phyloP scores from a whole-genome alignment of 2,797 vertebrate species.

The Hypotaenidia okinawae region DNA sequence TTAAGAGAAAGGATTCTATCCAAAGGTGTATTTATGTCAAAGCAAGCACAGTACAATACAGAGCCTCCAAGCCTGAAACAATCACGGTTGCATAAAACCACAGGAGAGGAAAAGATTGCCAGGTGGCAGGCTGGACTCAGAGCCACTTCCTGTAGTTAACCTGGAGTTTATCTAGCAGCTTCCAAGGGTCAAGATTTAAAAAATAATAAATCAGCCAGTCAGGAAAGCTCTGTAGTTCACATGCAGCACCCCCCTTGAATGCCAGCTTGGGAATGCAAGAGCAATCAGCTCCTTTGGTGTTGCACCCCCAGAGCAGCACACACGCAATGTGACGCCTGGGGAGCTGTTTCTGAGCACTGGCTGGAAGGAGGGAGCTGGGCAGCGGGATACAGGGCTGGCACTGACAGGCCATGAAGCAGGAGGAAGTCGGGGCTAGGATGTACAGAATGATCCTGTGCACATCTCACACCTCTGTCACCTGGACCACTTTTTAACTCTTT shows the following conservation, averaged over 20 bases:
- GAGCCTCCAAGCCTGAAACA: not conserved
- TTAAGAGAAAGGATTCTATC: not conserved
- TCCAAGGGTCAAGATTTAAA: not conserved
- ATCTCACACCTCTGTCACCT: not conserved
- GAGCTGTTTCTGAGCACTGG: not conserved
- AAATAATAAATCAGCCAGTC: not conserved
- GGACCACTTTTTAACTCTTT: not conserved
- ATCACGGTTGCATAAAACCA: not conserved
- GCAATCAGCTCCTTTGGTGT: fast-evolving
- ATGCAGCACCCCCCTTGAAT: not conserved
- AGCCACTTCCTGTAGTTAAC: not conserved
- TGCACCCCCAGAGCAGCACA: fast-evolving
- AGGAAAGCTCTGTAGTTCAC: not conserved
- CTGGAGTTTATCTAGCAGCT: not conserved
- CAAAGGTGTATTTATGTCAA: not conserved
- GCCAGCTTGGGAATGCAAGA: not conserved
- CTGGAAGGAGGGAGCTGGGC: not conserved
- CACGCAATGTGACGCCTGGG: fast-evolving
- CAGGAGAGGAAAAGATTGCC: not conserved
- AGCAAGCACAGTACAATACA: not conserved
- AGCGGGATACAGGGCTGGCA: not conserved
- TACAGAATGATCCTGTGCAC: not conserved
- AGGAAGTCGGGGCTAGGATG: not conserved
- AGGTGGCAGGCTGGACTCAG: not conserved
- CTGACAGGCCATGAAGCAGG: not conserved